These are phyloP conservation scores for Perodicticus potto DNA, from an alignment of 2,797 vertebrate genomes.

Conservation along the genomic window DNA sequence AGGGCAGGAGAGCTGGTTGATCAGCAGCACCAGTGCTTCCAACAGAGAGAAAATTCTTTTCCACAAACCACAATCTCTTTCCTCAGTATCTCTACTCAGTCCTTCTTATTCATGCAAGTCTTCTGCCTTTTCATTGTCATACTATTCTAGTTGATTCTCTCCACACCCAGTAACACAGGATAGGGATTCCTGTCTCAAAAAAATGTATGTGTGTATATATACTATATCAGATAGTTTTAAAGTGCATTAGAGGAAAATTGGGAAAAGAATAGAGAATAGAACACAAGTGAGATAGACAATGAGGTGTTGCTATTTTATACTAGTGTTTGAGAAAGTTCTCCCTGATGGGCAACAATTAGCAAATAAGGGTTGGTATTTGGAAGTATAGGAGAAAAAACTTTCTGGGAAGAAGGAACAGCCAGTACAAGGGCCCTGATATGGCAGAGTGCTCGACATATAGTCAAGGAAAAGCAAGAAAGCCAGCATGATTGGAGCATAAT, in stretches of 20 bases:
- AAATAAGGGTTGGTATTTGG: not conserved
- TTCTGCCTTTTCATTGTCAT: not conserved
- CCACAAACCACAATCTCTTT: not conserved
- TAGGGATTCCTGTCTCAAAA: not conserved
- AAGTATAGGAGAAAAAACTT: not conserved
- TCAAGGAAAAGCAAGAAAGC: not conserved
- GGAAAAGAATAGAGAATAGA: too few species aligned
- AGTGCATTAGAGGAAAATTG: not conserved
- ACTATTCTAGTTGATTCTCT: not conserved
- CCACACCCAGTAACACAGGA: not conserved
- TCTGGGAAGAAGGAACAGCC: not conserved
- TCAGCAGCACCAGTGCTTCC: not conserved
- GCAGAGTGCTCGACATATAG: not conserved
- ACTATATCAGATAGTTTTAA: not conserved
- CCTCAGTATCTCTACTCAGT: not conserved
- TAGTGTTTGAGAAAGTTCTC: not conserved
- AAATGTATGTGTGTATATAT: not conserved
- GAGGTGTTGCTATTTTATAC: constrained; percentile 19
- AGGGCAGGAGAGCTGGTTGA: not conserved
- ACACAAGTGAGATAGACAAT: constrained; percentile 3
- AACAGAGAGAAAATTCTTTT: constrained; percentile 6
- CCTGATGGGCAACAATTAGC: not conserved
- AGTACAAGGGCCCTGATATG: not conserved
- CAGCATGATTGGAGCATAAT: not conserved
- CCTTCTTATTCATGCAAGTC: not conserved